Evolutionary conservation across 2,113 vertebrate species (phyloP), one percentile per base, ranked within the genome.

Genomic region (Plecotus auritus): DNA sequence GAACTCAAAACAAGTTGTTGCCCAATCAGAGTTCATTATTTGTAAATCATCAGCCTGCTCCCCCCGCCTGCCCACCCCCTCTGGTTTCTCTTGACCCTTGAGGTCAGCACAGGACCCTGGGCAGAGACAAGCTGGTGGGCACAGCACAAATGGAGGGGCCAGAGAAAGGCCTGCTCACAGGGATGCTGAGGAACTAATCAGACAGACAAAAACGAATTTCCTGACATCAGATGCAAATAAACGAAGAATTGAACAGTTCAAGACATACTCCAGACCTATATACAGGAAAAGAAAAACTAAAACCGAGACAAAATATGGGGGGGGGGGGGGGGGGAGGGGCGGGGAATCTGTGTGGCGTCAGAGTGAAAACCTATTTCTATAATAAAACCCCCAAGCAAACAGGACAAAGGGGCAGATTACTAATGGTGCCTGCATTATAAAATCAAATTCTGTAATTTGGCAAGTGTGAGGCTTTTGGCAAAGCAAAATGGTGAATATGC

Each of bases 191-290:
- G 35, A 20, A 17, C 4, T 7, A 49, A n/a, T 67, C 28, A 4
- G 14, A 56, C 5, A 42, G 28, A 54, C 35, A 37, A 28, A 54
- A 86, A 51, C 0, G 8, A 28, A 56, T 30, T 23, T 42, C 47
- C 61, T 35, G 72, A 69, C 37, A 7, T 66, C 28, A n/a, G 37
- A 37, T 7, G 7, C 54, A 64, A 54, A 67, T 17, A 54, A n/a
- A 42, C 3, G n/a, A 26, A 4, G 35, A 42, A 37, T 3, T 6
- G 47, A 37, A 8, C 28, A 9, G 42, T 23, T 12, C 40, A 40
- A 13, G 47, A 30, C 9, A 0, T 11, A 5, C 18, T 20, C 42
- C 7, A 30, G 35, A 23, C 3, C 0, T 14, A 9, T 18, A 26
- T 11, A 13, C 11, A 32, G 3, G 5, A 22, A 42, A 35, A 61